Evolutionary conservation across 1,140 invertebrate species (phyloP).

Genomic region (Drosophila kohkoa): DNA sequence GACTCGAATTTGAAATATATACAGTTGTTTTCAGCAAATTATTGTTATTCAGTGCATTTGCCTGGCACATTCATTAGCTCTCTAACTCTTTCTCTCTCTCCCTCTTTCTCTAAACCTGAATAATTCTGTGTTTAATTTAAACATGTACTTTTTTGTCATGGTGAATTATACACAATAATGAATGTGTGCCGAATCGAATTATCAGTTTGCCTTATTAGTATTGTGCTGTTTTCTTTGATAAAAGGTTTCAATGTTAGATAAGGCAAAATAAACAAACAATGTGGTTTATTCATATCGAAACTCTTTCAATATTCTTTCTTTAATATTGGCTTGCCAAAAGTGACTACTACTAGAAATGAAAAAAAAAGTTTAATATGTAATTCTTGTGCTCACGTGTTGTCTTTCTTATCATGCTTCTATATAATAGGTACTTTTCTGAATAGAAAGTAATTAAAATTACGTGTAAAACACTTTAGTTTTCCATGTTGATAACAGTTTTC

Average conservation of each 20-base stretch:
- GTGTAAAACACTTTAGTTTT: not conserved
- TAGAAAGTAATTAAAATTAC: slow-evolving; percentile 4
- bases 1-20: not conserved
- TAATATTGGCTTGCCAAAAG: too few species aligned
- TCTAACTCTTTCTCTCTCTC: not conserved
- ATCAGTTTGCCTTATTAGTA: slow-evolving; percentile 14
- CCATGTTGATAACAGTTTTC: slow-evolving; percentile 8
- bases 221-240: not conserved
- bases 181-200: not conserved
- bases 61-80: not conserved
- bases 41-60: slow-evolving; percentile 3
- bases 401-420: too few species aligned
- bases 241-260: not conserved
- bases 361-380: too few species aligned
- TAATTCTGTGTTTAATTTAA: not conserved
- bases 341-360: too few species aligned
- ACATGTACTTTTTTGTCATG: not conserved
- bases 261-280: not conserved
- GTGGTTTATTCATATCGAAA: too few species aligned
- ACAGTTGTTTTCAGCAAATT: not conserved
- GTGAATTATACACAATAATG: not conserved
- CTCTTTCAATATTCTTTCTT: too few species aligned
- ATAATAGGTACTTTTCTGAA: not conserved
- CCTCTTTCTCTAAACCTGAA: slow-evolving; percentile 1
- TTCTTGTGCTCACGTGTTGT: too few species aligned